phyloP scores from a whole-genome alignment of 2,113 vertebrate genomes.

The Albula goreensis region DNA sequence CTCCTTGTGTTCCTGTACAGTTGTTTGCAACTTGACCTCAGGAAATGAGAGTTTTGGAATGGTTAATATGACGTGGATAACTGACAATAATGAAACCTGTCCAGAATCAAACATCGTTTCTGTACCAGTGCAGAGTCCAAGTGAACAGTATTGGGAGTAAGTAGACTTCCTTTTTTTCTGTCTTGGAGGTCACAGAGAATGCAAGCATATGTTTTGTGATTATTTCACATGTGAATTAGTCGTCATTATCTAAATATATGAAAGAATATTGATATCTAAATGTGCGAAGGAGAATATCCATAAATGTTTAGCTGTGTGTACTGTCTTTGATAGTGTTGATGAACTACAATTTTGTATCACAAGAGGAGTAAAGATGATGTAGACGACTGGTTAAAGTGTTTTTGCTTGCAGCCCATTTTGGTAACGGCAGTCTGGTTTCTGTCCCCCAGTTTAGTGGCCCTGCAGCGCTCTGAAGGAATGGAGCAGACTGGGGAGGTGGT shows the following conservation, averaged over 20 bases:
- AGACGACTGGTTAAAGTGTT: too few species aligned
- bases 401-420: background rate
- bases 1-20: conserved; percentile 43
- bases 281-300: too few species aligned
- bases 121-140: conserved; percentile 73
- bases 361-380: too few species aligned
- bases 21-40: conserved; percentile 66
- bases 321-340: too few species aligned
- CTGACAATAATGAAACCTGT: conserved; percentile 60
- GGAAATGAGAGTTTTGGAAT: background rate
- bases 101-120: conserved; percentile 15
- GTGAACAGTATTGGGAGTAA: conserved; percentile 95
- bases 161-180: conserved; percentile 43
- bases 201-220: background rate
- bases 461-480: conserved; percentile 79
- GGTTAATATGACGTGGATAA: conserved; percentile 67
- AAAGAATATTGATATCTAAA: too few species aligned
- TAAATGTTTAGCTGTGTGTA: too few species aligned
- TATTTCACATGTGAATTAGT: too few species aligned
- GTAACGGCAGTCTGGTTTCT: too few species aligned
- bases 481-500: conserved; percentile 83
- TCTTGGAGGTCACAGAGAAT: background rate
- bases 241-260: too few species aligned
- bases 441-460: conserved; percentile 71
- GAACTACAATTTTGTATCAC: too few species aligned